Evolutionary conservation across 2,113 vertebrate species (phyloP), one percentile per base, ranked within the genome.

Genomic region (Gracilinanus agilis): DNA sequence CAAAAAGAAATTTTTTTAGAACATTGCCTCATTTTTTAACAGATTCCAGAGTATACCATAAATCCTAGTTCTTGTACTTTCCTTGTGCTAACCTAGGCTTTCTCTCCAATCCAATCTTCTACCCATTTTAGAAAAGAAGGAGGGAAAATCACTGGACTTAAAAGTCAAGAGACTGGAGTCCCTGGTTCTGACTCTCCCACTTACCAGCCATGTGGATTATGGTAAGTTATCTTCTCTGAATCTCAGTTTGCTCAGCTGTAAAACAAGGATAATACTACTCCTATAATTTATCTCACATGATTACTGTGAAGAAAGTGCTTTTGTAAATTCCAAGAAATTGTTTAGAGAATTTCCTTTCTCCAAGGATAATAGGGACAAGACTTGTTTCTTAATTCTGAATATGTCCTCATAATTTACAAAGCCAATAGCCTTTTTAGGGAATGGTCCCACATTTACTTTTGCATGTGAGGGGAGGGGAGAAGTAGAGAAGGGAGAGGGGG

Each of bases 241-340:
- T 29, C 49, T 96, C 89, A 92, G n/a, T 24, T 93, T 55, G 89
- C 90, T 55, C 53, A 61, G 44, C 54, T 89, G 55, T 95, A 89
- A 92, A 40, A 90, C 49, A 44, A 54, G 49, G 53, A 61, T 53
- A 54, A 44, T 54, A 49, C 29, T 9, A 34, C n/a, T 83, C n/a
- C 24, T 19, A 91, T 12, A 3, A 83, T 16, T 40, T 44, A 25
- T 55, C 1, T 93, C 54, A 54, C 4, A 19, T 5, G 0, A 0
- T 83, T 83, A 40, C 19, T 83, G n/a, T 83, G 19, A 83, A 40
- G 34, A 40, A 75, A n/a, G 19, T 83, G n/a, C 7, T 83, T 83
- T 83, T 23, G 34, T 83, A 83, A 83, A 5, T 7, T 23, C n/a
- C 67, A 83, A 83, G n/a, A 23, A 40, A n/a, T 19, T 83, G 19